Evolutionary conservation across 2,797 vertebrate species (phyloP).

Genomic region (Sebastes wilsoni): DNA sequence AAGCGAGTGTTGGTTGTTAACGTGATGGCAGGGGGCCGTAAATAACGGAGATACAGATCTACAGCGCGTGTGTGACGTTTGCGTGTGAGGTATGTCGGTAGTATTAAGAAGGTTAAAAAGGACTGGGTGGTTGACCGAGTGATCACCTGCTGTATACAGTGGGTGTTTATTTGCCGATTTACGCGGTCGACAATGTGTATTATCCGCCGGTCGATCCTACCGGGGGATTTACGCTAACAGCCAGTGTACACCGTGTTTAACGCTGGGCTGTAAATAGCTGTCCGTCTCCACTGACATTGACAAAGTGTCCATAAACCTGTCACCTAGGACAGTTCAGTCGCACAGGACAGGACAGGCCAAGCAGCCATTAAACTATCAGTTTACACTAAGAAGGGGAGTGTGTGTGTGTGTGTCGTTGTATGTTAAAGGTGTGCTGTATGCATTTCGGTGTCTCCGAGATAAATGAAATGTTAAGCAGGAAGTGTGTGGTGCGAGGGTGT

Average conservation of each 20-base stretch:
- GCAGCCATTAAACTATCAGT: constrained; percentile 79
- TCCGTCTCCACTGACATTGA: constrained; percentile 85
- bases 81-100: constrained; percentile 22
- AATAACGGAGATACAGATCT: constrained; percentile 83
- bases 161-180: constrained; percentile 40
- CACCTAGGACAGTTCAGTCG: constrained; percentile 79
- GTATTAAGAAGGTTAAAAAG: constrained; percentile 63
- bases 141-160: constrained; percentile 28
- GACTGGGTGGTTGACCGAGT: constrained; percentile 68
- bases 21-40: constrained; percentile 85
- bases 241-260: constrained; percentile 86
- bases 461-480: constrained; percentile 12
- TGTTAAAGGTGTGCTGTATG: background rate
- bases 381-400: constrained; percentile 55
- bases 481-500: constrained; percentile 11
- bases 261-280: constrained; percentile 88
- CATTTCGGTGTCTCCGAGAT: constrained; percentile 7
- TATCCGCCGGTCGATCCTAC: constrained; percentile 75
- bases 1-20: constrained; percentile 89
- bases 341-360: constrained; percentile 79
- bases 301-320: constrained; percentile 91
- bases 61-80: constrained; percentile 36
- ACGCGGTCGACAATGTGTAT: constrained; percentile 35
- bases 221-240: constrained; percentile 92
- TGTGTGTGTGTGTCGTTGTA: constrained; percentile 6